A percentile compares a stretch with the other conserved stretches of the same genome.
These are phyloP conservation scores for Herminia tarsipennalis DNA, from an alignment of 2,888 invertebrate species.

Conservation along the genomic window DNA sequence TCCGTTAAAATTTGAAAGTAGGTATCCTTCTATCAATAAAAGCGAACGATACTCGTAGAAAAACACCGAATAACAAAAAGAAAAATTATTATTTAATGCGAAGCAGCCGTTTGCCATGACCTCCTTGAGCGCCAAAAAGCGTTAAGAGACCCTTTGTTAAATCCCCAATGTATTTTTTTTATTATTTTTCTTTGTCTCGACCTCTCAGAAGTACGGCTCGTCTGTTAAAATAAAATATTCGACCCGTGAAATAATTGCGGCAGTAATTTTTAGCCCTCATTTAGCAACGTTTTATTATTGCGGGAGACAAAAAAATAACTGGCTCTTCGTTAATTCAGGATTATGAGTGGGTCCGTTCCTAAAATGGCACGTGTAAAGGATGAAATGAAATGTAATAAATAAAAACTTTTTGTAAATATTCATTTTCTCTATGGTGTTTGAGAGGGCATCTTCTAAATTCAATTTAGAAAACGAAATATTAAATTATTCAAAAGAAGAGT, in stretches of 20 bases:
- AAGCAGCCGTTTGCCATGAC: conserved; percentile 58
- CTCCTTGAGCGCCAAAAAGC: conserved; percentile 59
- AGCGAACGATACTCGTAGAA: conserved; percentile 30
- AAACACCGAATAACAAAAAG: conserved; percentile 43
- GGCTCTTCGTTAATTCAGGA: conserved; percentile 52
- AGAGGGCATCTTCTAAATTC: too few species aligned
- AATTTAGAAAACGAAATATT: neutral
- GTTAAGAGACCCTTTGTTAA: conserved; percentile 70
- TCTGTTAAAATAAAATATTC: conserved; percentile 72
- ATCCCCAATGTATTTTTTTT: conserved; percentile 67
- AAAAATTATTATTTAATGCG: conserved; percentile 71
- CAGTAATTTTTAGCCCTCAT: conserved; percentile 71
- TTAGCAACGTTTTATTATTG: conserved; percentile 61
- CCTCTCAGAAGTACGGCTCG: conserved; percentile 53
- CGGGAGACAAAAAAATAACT: conserved; percentile 50
- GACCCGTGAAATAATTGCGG: conserved; percentile 74
- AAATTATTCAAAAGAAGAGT: too few species aligned
- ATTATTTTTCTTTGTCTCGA: conserved; percentile 71
- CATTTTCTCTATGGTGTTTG: too few species aligned
- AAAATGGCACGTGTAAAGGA: conserved; percentile 27
- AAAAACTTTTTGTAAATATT: neutral
- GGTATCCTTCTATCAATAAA: conserved; percentile 14
- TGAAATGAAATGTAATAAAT: conserved; percentile 9
- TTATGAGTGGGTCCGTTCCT: conserved; percentile 45
- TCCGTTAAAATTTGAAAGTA: conserved; percentile 34